Evolutionary conservation across 92 coral and sea anemone species (phyloP).

Genomic region (Actinernus sp.): DNA sequence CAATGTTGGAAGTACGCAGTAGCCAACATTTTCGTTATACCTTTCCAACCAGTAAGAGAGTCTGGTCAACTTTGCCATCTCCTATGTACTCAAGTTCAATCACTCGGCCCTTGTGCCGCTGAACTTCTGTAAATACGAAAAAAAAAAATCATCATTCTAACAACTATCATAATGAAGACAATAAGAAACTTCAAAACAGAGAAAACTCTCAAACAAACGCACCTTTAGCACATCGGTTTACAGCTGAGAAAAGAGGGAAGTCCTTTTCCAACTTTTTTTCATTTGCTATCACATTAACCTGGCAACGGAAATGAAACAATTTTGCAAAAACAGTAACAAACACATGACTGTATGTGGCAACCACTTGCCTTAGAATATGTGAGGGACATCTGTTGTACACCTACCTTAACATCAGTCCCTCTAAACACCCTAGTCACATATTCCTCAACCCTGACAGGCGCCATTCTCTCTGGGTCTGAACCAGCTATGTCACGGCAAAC

Average conservation of each 20-base stretch:
- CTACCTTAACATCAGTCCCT: constrained; percentile 80
- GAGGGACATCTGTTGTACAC: neutral
- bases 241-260: constrained; percentile 89
- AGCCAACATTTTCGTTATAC: too few species aligned
- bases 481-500: constrained; percentile 95
- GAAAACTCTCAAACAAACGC: neutral
- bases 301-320: neutral
- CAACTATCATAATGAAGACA: too few species aligned
- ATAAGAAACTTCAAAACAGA: too few species aligned
- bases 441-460: constrained; percentile 79
- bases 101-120: constrained; percentile 84
- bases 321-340: too few species aligned
- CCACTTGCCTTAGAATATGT: too few species aligned
- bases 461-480: constrained; percentile 97
- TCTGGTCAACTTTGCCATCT: constrained; percentile 65
- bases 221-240: constrained; percentile 93
- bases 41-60: constrained; percentile 95
- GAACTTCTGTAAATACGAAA: constrained; percentile 47
- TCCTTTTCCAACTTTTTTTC: constrained; percentile 43
- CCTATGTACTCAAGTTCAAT: constrained; percentile 86
- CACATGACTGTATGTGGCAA: too few species aligned
- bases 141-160: too few species aligned
- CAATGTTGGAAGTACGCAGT: too few species aligned
- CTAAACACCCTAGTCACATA: constrained; percentile 68
- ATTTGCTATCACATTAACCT: constrained; percentile 74